These are phyloP conservation scores for Apamea monoglypha DNA, from an alignment of 2,888 invertebrate genomes.

Conservation along the genomic window DNA sequence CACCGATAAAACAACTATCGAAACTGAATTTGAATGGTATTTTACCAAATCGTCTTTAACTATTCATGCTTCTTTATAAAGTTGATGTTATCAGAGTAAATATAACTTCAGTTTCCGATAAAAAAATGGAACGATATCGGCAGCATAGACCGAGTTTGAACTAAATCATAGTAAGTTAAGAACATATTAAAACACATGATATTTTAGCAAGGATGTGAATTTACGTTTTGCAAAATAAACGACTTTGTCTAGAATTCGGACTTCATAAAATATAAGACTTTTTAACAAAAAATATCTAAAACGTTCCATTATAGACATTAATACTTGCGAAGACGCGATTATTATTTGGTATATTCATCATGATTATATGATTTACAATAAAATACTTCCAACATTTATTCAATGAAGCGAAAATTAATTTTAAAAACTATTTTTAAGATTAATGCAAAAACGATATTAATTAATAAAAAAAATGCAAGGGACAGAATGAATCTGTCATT, in stretches of 20 bases:
- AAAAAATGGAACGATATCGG: constrained; percentile 19
- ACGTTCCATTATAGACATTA: constrained; percentile 39
- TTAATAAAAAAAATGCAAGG: constrained; percentile 48
- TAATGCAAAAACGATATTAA: constrained; percentile 39
- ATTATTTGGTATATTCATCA: constrained; percentile 60
- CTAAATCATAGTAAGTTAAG: constrained; percentile 32
- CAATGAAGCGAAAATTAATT: constrained; percentile 51
- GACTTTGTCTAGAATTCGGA: constrained; percentile 39
- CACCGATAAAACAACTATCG: constrained; percentile 1
- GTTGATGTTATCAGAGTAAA: neutral
- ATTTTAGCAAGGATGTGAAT: constrained; percentile 17
- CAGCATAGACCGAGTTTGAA: constrained; percentile 17
- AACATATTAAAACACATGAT: constrained; percentile 26
- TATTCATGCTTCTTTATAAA: neutral
- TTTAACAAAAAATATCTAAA: constrained; percentile 47
- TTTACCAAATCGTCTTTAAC: neutral
- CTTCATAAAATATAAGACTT: constrained; percentile 36
- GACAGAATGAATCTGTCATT: constrained; percentile 26
- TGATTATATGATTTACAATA: constrained; percentile 52
- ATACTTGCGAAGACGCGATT: constrained; percentile 53
- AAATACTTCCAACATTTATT: constrained; percentile 55
- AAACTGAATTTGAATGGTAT: neutral
- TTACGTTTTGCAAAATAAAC: constrained; percentile 21
- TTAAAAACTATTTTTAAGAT: constrained; percentile 24
- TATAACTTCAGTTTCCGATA: neutral